Conservation (phyloP, 2,888 invertebrate species). For the Drosophila mulleri region DNA sequence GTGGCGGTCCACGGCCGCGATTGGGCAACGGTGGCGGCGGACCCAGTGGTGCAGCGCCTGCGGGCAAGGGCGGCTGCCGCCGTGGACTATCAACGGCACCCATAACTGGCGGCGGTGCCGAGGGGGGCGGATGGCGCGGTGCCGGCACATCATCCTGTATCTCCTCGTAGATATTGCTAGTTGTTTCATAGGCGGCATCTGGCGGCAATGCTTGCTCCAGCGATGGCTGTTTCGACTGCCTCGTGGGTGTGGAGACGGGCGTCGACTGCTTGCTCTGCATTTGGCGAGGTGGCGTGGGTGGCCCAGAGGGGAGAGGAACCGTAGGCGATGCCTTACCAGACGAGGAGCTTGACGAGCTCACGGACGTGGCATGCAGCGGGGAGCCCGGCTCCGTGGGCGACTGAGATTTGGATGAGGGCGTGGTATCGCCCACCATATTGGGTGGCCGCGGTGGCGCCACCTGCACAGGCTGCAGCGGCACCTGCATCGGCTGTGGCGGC, state of each 20-base stretch:
- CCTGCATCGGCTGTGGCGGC: conserved; percentile 75
- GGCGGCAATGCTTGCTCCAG: conserved; percentile 56
- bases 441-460: conserved; percentile 67
- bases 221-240: conserved; percentile 75
- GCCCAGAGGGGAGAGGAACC: conserved; percentile 58
- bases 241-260: conserved; percentile 78
- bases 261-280: conserved; percentile 77
- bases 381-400: conserved; percentile 76
- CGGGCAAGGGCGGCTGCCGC: conserved; percentile 35
- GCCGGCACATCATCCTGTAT: conserved; percentile 86
- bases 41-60: conserved; percentile 85
- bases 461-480: conserved; percentile 69
- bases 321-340: conserved; percentile 79
- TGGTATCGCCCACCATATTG: conserved; percentile 60
- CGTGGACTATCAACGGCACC: conserved; percentile 55
- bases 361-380: conserved; percentile 60
- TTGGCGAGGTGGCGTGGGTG: conserved; percentile 80
- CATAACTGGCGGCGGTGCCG: conserved; percentile 82
- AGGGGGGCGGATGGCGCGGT: conserved; percentile 87
- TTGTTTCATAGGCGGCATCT: conserved; percentile 65
- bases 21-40: conserved; percentile 87
- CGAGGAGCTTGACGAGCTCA: conserved; percentile 67
- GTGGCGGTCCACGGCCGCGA: conserved; percentile 85
- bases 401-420: conserved; percentile 79
- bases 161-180: conserved; percentile 87